Conservation (phyloP, 1,140 invertebrate species). For the Trinorchestia longiramus region DNA sequence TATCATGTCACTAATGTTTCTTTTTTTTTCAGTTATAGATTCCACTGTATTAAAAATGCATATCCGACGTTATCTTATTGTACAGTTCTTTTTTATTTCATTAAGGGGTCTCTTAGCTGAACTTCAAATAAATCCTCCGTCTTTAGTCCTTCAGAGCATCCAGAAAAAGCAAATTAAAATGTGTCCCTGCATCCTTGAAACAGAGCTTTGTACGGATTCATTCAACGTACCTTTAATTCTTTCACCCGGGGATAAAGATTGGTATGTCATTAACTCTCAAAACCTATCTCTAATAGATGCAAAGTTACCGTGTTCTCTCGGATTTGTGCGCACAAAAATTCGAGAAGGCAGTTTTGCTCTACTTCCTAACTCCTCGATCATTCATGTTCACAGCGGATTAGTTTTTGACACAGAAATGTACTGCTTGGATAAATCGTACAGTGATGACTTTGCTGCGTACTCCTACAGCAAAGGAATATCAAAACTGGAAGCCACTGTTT, state of each 20-base stretch:
- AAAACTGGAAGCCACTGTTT: background rate
- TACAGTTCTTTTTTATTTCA: background rate
- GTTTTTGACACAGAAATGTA: background rate
- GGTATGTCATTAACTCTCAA: background rate
- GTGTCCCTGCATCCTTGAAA: background rate
- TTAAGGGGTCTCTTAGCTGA: background rate
- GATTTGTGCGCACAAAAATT: background rate
- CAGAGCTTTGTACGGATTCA: background rate
- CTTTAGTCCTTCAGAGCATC: background rate
- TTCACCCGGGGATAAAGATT: background rate
- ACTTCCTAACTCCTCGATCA: background rate
- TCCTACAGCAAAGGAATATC: background rate
- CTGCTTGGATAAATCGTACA: conserved; percentile 16
- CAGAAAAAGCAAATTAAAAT: background rate
- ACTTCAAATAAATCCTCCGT: background rate
- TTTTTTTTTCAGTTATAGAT: background rate
- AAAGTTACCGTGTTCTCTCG: background rate
- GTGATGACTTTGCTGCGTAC: background rate
- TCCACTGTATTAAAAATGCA: background rate
- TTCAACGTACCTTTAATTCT: background rate
- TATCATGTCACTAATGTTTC: background rate
- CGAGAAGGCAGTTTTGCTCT: conserved; percentile 12
- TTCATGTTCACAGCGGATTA: background rate
- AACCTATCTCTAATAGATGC: background rate
- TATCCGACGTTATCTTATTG: background rate